Percentiles rank a stretch among this genome's conserved stretches.
phyloP scores from a whole-genome alignment of 2,888 invertebrate genomes.

The Cryptocephalus moraei region DNA sequence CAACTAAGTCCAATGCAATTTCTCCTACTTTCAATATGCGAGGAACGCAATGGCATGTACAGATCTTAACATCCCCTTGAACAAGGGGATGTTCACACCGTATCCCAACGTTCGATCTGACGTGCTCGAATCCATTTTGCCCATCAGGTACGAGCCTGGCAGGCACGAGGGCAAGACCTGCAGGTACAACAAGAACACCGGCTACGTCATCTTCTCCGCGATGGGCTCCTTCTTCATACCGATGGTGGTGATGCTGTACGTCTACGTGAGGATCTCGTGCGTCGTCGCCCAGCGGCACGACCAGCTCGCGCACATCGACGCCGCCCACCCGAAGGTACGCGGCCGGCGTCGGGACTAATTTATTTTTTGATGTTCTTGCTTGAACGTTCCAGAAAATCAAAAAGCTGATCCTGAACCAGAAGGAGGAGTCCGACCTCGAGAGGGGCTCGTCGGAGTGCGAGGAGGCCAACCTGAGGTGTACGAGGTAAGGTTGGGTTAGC shows the following conservation, averaged over 20 bases:
- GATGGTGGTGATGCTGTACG: slow-evolving; percentile 90
- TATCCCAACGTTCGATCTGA: background rate
- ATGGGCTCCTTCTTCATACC: slow-evolving; percentile 95
- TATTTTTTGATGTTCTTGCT: background rate
- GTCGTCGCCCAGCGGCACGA: slow-evolving; percentile 72
- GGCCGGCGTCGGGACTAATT: background rate
- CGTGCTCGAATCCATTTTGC: background rate
- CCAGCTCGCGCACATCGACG: slow-evolving; percentile 56
- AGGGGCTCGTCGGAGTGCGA: slow-evolving; percentile 37
- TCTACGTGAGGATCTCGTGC: slow-evolving; percentile 82
- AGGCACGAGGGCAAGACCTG: slow-evolving; percentile 60
- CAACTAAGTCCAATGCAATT: background rate
- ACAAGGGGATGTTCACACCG: no score
- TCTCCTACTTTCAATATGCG: background rate
- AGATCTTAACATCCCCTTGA: no score
- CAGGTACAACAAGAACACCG: slow-evolving; percentile 81
- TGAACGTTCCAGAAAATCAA: slow-evolving; percentile 30
- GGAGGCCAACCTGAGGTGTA: slow-evolving; percentile 31
- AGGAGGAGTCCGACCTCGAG: slow-evolving; percentile 38
- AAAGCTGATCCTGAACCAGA: slow-evolving; percentile 29
- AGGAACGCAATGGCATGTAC: no score
- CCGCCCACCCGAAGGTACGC: slow-evolving; percentile 31
- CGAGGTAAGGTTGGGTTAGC: no score
- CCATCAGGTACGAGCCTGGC: slow-evolving; percentile 59
- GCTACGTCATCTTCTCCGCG: slow-evolving; percentile 93